Conservation (phyloP, 2,113 vertebrate genomes). For the Labeo catla region DNA sequence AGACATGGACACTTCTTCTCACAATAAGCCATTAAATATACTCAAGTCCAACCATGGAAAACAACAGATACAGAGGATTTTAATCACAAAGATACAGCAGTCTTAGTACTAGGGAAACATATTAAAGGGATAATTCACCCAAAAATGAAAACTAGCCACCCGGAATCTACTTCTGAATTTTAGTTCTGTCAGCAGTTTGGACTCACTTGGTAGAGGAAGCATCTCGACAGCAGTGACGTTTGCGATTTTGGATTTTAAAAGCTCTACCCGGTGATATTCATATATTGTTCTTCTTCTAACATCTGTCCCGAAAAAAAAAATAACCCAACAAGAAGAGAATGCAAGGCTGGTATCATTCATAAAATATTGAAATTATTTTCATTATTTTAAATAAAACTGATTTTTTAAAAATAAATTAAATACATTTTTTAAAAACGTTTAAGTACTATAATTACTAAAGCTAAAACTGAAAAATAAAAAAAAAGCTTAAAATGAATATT, state of each 20-base stretch:
- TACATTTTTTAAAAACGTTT: background rate
- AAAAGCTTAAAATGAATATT: background rate
- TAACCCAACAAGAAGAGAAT: background rate
- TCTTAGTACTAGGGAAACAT: background rate
- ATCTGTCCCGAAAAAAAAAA: constrained; percentile 73
- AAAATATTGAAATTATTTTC: background rate
- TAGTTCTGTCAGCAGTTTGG: background rate
- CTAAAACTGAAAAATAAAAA: background rate
- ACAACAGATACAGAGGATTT: background rate
- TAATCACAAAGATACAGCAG: background rate
- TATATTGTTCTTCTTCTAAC: constrained; percentile 95
- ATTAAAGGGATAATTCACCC: too few relatives aligned
- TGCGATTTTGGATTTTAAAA: constrained; percentile 90
- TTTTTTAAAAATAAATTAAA: too few relatives aligned
- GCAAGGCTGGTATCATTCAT: background rate
- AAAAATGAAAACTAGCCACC: too few relatives aligned
- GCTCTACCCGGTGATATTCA: constrained; percentile 94
- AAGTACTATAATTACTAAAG: constrained; percentile 16
- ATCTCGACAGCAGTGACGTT: constrained; percentile 88
- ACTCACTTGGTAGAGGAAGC: constrained; percentile 92
- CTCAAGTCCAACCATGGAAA: background rate
- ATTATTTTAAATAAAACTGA: background rate
- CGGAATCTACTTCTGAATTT: too few relatives aligned
- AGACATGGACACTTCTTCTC: background rate
- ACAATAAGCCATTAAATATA: constrained; percentile 35